Evolutionary conservation across 2,888 invertebrate genomes (phyloP).

Genomic region (Chalcosyrphus nemorum): DNA sequence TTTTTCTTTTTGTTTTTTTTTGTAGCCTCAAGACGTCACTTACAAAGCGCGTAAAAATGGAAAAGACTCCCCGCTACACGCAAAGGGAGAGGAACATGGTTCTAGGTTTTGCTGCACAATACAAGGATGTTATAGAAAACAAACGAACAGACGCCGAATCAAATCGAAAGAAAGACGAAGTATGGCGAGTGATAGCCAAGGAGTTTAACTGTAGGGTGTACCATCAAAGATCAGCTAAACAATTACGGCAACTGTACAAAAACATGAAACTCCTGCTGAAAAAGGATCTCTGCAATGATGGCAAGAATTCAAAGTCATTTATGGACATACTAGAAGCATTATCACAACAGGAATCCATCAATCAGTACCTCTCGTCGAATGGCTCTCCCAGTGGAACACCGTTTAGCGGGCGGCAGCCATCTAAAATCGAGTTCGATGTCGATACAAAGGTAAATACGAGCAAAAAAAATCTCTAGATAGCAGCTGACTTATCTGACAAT

Average conservation of each 20-base stretch:
- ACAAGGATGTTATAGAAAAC: conserved; percentile 82
- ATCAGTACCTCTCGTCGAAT: conserved; percentile 79
- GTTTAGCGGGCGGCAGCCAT: conserved; percentile 73
- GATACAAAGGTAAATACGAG: conserved; percentile 79
- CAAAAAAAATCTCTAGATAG: neutral
- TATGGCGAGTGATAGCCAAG: conserved; percentile 81
- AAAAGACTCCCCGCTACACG: conserved; percentile 81
- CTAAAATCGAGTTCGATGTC: conserved; percentile 78
- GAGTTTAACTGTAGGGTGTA: conserved; percentile 81
- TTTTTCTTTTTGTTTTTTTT: conserved; percentile 22
- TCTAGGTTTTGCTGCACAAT: conserved; percentile 81
- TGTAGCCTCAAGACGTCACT: conserved; percentile 81
- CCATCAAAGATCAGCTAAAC: conserved; percentile 81
- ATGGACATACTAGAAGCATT: conserved; percentile 81
- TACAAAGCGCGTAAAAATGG: conserved; percentile 80
- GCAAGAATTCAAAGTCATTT: conserved; percentile 76
- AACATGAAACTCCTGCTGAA: conserved; percentile 81
- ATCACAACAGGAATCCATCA: conserved; percentile 80
- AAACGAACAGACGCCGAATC: conserved; percentile 81
- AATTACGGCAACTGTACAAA: conserved; percentile 81
- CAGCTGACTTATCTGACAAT: conserved; percentile 18
- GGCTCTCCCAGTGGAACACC: conserved; percentile 77
- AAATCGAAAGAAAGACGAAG: conserved; percentile 81
- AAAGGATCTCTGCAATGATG: conserved; percentile 79
- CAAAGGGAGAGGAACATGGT: conserved; percentile 81